Conservation (phyloP, 2,888 invertebrate species). For the Rosalia funebris region DNA sequence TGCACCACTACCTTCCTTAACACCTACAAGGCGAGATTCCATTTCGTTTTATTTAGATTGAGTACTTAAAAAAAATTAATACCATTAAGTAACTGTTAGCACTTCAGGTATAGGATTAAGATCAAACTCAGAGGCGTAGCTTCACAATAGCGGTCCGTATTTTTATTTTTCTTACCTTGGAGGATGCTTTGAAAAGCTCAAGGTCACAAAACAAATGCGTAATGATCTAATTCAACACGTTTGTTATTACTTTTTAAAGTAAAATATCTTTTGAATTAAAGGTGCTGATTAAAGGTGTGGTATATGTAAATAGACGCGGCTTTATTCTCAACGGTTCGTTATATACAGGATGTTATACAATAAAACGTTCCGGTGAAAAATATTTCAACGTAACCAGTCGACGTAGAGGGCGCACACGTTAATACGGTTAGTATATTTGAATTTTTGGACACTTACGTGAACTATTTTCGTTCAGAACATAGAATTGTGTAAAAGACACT, state of each 20-base stretch:
- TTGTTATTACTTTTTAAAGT: too few species aligned
- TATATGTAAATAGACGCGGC: too few species aligned
- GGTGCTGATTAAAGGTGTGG: too few species aligned
- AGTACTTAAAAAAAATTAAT: neutral
- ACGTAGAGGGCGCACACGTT: neutral
- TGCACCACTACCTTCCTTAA: constrained; percentile 2
- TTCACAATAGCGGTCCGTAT: neutral
- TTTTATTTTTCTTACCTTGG: too few species aligned
- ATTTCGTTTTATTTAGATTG: neutral
- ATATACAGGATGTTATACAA: too few species aligned
- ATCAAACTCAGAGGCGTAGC: constrained; percentile 3
- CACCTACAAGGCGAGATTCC: neutral
- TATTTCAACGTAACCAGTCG: too few species aligned
- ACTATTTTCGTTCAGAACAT: neutral
- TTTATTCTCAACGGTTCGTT: too few species aligned
- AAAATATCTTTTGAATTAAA: too few species aligned
- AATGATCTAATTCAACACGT: too few species aligned
- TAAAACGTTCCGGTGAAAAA: too few species aligned
- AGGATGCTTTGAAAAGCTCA: too few species aligned
- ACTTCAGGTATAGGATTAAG: constrained; percentile 4
- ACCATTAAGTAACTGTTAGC: constrained; percentile 1
- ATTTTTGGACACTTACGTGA: neutral
- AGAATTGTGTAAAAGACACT: neutral
- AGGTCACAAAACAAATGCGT: too few species aligned
- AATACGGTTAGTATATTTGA: neutral